Evolutionary conservation across 2,797 vertebrate genomes (phyloP).

Genomic region (Hydrocynus forskahlii): DNA sequence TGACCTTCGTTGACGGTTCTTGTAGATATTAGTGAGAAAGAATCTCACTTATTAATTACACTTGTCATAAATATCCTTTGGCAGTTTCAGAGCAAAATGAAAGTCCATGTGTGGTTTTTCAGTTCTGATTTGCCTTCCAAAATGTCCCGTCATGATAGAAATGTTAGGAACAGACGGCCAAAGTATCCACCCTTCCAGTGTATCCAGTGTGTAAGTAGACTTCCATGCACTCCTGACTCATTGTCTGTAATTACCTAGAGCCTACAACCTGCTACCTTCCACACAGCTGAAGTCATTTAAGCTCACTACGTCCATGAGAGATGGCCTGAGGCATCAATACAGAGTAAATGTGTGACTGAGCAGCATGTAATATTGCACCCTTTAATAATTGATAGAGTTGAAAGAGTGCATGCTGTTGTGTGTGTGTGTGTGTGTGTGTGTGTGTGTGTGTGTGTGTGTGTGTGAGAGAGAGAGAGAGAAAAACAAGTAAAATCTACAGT

Average conservation of each 20-base stretch:
- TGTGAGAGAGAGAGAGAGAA: neutral
- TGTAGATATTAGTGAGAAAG: constrained; percentile 4
- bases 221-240: neutral
- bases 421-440: constrained; percentile 21
- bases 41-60: neutral
- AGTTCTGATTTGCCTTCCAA: constrained; percentile 4
- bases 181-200: neutral
- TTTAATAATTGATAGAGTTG: constrained; percentile 56
- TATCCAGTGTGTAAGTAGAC: constrained; percentile 8
- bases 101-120: constrained; percentile 19
- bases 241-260: constrained; percentile 28
- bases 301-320: constrained; percentile 19
- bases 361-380: constrained; percentile 54
- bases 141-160: constrained; percentile 4
- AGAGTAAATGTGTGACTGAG: constrained; percentile 51
- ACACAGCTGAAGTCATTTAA: constrained; percentile 8
- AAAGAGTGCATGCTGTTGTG: constrained; percentile 14
- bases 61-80: constrained; percentile 7
- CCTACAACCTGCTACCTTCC: neutral
- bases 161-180: neutral
- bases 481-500: neutral
- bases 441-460: constrained; percentile 11
- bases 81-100: neutral
- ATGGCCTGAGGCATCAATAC: constrained; percentile 26
- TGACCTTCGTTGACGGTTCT: neutral